Conservation (phyloP, 2,888 invertebrate species). For the Amphipoea lucens region DNA sequence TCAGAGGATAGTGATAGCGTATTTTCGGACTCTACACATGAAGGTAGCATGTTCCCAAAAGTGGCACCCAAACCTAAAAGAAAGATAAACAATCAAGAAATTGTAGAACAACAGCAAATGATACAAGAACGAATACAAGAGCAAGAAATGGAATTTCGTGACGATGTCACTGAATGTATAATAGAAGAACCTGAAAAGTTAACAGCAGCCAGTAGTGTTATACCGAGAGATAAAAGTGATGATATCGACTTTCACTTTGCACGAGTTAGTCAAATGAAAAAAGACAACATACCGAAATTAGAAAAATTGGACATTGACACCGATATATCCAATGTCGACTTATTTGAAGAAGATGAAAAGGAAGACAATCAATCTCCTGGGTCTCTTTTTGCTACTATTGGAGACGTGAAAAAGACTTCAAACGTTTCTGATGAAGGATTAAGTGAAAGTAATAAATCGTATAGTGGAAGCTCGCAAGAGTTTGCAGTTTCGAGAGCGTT, state of each 20-base stretch:
- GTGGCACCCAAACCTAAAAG: conserved; percentile 87
- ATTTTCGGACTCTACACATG: conserved; percentile 92
- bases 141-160: conserved; percentile 82
- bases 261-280: conserved; percentile 89
- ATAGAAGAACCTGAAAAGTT: conserved; percentile 83
- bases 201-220: conserved; percentile 64
- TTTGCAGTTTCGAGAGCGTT: conserved; percentile 95
- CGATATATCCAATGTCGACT: conserved; percentile 90
- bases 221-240: conserved; percentile 88
- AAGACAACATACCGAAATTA: conserved; percentile 85
- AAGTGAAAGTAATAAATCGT: conserved; percentile 89
- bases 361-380: conserved; percentile 92
- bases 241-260: conserved; percentile 89
- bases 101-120: conserved; percentile 87
- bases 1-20: conserved; percentile 94
- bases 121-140: conserved; percentile 86
- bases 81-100: conserved; percentile 87
- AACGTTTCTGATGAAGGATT: conserved; percentile 91
- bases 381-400: conserved; percentile 93
- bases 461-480: conserved; percentile 93
- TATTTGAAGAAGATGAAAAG: conserved; percentile 91
- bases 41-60: conserved; percentile 92
- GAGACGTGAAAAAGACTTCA: conserved; percentile 92
- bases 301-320: conserved; percentile 90
- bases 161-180: conserved; percentile 79